Base-by-base conservation (phyloP, 2,113 vertebrate species). In the Rana temporaria region DNA sequence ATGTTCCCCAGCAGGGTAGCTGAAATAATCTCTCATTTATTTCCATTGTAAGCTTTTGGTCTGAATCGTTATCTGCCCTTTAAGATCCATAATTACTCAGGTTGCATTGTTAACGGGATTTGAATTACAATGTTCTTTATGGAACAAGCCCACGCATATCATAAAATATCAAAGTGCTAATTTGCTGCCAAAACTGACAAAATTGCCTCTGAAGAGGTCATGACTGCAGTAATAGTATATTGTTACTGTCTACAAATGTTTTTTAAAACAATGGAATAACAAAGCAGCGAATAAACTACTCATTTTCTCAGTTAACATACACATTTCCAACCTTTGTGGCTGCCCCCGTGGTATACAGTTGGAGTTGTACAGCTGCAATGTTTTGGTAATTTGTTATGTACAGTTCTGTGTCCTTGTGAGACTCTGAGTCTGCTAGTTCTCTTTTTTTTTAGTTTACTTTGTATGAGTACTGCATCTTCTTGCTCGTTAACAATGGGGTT, bases 141-240 rank as follows among this genome's bases (percentile, higher is more conserved):
- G 69, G 69, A 55, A 65, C 26, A 34, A 81, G 32, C 42, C 79
- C 79, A 81, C 59, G 60, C 79, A 73, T 81, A 73, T 81, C 69
- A 73, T 55, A 73, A 59, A 73, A 73, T 69, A 72, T 74, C 60
- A 73, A 65, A 55, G 64, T 74, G 60, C 38, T 81, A 55, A 81
- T 73, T 73, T 81, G 26, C 69, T 73, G 69, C 59, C 79, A 81
- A 72, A 81, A 52, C 79, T 72, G 78, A 22, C 64, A 81, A 64
- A 81, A 74, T 24, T 18, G 60, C 26, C 38, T 64, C 7, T 14
- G 42, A 81, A 73, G 79, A 42, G 79, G 79, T 73, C 79, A 81
- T 63, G 59, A 65, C 69, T 64, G 53, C 14, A 38, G 69, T 73
- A 56, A 73, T 79, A 34, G 26, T 67, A 78, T 59, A 79, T 68